Evolutionary conservation across 2,113 vertebrate genomes (phyloP).

Genomic region (Candoia aspera): DNA sequence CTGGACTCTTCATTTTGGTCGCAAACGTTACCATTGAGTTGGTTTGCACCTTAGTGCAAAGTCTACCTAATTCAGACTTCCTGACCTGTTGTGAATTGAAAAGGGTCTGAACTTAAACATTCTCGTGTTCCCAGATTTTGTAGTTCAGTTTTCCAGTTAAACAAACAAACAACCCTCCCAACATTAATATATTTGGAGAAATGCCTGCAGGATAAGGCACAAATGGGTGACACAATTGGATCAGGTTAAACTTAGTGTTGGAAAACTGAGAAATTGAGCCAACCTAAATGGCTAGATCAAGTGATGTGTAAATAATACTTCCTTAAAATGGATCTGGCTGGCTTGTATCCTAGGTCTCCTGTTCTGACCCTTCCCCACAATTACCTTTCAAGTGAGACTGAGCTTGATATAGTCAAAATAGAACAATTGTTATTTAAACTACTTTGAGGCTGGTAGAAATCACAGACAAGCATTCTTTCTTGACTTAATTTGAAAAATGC

Average conservation of each 20-base stretch:
- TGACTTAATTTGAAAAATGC: constrained; percentile 52
- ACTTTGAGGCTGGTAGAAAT: constrained; percentile 29
- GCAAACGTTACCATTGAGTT: background rate
- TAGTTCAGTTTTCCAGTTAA: background rate
- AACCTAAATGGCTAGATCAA: background rate
- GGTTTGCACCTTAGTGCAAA: background rate
- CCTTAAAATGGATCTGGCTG: background rate
- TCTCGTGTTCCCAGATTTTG: background rate
- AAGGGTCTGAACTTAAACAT: background rate
- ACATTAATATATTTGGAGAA: background rate
- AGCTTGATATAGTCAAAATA: background rate
- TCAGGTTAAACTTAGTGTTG: background rate
- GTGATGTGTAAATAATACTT: background rate
- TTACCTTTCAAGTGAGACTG: background rate
- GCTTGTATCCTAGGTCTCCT: background rate
- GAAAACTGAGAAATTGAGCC: background rate
- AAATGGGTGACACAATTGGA: background rate
- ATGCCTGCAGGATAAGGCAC: background rate
- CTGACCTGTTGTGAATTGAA: background rate
- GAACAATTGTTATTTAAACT: constrained; percentile 3
- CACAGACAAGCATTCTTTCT: constrained; percentile 40
- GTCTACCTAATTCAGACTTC: background rate
- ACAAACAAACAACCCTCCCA: background rate
- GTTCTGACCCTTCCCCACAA: background rate
- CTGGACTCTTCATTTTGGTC: background rate